A percentile compares a stretch with the other conserved stretches of the same genome.
Evolutionary conservation across 2,797 vertebrate genomes (phyloP).

Genomic region (Enoplosus armatus): DNA sequence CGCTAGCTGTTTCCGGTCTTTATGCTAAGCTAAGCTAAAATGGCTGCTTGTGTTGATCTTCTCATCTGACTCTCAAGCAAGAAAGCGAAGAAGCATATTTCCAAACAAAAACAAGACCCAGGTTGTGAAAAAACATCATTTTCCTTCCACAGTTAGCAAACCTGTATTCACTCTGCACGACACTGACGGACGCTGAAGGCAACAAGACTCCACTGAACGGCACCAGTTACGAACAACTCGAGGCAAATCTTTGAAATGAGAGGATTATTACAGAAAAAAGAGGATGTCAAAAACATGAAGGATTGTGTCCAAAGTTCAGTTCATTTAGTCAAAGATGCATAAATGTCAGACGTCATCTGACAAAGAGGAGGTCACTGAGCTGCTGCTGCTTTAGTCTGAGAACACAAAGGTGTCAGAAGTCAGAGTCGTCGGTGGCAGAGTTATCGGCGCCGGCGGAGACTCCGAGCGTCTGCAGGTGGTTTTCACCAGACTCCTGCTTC

Average conservation of each 20-base stretch:
- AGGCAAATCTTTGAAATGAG: not conserved
- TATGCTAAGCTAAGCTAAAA: no score
- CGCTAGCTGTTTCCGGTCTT: no score
- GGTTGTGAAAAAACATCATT: not conserved
- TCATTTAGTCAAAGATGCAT: slow-evolving; percentile 5
- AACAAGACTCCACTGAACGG: not conserved
- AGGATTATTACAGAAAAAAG: not conserved
- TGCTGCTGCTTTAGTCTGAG: not conserved
- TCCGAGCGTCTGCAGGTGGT: not conserved
- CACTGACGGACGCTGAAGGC: not conserved
- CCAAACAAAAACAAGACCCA: not conserved
- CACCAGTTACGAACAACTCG: not conserved
- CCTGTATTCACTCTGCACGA: not conserved
- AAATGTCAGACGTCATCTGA: not conserved
- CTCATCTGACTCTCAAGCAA: not conserved
- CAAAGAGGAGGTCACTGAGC: slow-evolving; percentile 16
- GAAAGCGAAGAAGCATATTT: not conserved
- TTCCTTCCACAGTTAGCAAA: not conserved
- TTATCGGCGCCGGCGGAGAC: slow-evolving; percentile 4
- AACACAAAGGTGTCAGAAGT: slow-evolving; percentile 43
- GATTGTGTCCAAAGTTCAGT: not conserved
- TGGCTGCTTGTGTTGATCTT: not conserved
- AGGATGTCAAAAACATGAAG: not conserved
- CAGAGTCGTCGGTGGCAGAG: slow-evolving; percentile 54
- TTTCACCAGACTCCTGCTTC: not conserved